Conservation (phyloP, 2,113 vertebrate species). For the Pitta sordida region DNA sequence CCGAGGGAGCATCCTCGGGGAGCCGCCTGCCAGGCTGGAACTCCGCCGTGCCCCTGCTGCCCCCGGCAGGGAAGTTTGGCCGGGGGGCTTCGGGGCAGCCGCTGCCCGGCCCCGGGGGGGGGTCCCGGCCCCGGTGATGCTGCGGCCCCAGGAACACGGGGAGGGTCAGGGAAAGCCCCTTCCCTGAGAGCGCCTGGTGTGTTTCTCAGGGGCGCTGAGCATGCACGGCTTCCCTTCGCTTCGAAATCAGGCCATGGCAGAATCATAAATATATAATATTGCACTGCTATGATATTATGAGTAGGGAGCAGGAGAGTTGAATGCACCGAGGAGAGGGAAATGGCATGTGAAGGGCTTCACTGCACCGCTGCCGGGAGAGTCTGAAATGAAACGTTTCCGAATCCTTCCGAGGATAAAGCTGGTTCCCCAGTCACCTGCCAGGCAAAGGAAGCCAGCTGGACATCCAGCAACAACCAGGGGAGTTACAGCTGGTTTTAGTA, state of each 20-base stretch:
- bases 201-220: not conserved
- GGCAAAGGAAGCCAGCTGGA: not conserved
- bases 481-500: not conserved
- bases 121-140: too few species aligned
- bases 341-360: not conserved
- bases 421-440: not conserved
- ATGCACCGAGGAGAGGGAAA: not conserved
- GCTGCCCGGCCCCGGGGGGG: not conserved
- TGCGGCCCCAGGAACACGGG: too few species aligned
- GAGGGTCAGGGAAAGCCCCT: not conserved
- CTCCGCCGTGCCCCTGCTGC: too few species aligned
- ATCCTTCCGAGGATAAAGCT: not conserved
- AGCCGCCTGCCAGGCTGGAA: too few species aligned
- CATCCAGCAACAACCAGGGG: not conserved
- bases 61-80: too few species aligned
- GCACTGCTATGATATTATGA: conserved; percentile 20
- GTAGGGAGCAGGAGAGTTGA: conserved; percentile 16
- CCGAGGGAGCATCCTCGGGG: not conserved
- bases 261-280: conserved; percentile 51
- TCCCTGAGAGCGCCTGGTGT: not conserved
- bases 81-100: too few species aligned
- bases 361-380: not conserved
- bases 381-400: not conserved
- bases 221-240: not conserved
- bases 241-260: conserved; percentile 45